These are phyloP conservation scores for Campoletis raptor DNA, from an alignment of 2,888 invertebrate species.

Conservation along the genomic window DNA sequence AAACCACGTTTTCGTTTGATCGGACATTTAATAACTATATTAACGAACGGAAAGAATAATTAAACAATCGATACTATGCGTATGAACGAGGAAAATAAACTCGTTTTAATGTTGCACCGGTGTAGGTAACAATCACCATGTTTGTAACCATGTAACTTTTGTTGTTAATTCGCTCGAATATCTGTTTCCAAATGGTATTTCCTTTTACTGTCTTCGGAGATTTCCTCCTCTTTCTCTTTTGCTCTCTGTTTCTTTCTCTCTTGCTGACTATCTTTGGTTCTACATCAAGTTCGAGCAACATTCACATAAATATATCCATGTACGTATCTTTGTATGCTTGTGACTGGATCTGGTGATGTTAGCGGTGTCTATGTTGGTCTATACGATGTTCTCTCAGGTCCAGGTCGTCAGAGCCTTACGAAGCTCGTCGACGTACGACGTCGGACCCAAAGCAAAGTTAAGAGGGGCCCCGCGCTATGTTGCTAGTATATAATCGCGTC, in stretches of 20 bases:
- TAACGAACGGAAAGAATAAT: conserved; percentile 41
- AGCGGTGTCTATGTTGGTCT: conserved; percentile 30
- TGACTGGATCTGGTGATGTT: conserved; percentile 11
- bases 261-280: background rate
- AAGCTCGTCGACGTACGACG: conserved; percentile 44
- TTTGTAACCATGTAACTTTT: background rate
- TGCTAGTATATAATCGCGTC: conserved; percentile 42
- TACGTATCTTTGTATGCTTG: background rate
- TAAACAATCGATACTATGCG: conserved; percentile 32
- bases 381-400: conserved; percentile 34
- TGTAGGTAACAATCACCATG: background rate
- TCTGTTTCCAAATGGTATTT: background rate
- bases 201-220: conserved; percentile 22
- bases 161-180: conserved; percentile 13
- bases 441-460: conserved; percentile 32
- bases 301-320: background rate
- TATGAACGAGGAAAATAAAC: background rate
- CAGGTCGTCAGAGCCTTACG: conserved; percentile 42
- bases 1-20: background rate
- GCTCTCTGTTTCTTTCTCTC: conserved; percentile 3
- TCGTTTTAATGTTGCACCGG: conserved; percentile 5
- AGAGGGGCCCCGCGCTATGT: conserved; percentile 31
- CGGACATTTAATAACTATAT: conserved; percentile 49
- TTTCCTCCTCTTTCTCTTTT: conserved; percentile 6
- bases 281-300: background rate